These are phyloP conservation scores for Encarsia formosa DNA, from an alignment of 2,888 invertebrate genomes.

Conservation along the genomic window DNA sequence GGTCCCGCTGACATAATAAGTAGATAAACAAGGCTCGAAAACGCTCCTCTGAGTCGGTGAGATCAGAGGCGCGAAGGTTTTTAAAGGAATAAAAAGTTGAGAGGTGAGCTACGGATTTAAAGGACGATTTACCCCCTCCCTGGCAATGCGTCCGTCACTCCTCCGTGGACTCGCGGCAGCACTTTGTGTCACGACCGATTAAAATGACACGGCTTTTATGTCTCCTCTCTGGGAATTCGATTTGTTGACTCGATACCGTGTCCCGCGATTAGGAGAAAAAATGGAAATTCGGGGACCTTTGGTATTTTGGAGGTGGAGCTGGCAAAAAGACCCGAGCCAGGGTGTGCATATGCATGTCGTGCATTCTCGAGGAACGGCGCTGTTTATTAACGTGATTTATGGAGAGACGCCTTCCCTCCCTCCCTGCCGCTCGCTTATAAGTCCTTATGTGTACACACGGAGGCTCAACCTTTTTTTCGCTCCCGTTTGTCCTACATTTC, in stretches of 20 bases:
- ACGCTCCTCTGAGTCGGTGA: conserved; percentile 33
- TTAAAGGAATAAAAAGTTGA: conserved; percentile 24
- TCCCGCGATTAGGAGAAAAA: too few relatives aligned
- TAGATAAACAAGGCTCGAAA: conserved; percentile 42
- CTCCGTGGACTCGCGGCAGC: conserved; percentile 3
- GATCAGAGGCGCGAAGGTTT: conserved; percentile 44
- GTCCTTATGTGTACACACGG: conserved; percentile 15
- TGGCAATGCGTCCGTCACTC: neutral
- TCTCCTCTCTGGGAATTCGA: neutral
- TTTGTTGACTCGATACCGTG: neutral
- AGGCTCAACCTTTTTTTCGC: neutral
- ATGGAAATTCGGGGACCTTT: too few relatives aligned
- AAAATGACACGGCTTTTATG: conserved; percentile 17
- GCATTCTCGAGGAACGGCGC: conserved; percentile 23
- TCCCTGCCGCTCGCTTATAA: conserved; percentile 7
- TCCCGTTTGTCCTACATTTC: conserved; percentile 27
- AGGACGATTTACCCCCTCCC: conserved; percentile 44
- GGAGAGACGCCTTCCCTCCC: conserved; percentile 28
- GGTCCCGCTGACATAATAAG: conserved; percentile 48
- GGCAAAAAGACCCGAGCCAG: conserved; percentile 11
- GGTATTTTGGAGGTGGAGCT: neutral
- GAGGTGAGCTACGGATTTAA: conserved; percentile 42
- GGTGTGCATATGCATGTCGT: conserved; percentile 25
- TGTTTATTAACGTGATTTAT: conserved; percentile 44
- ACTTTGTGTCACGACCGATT: conserved; percentile 27